Percentiles rank a stretch among this genome's conserved stretches.
phyloP scores from a whole-genome alignment of 2,797 vertebrate genomes.

The Rhabdomys pumilio region DNA sequence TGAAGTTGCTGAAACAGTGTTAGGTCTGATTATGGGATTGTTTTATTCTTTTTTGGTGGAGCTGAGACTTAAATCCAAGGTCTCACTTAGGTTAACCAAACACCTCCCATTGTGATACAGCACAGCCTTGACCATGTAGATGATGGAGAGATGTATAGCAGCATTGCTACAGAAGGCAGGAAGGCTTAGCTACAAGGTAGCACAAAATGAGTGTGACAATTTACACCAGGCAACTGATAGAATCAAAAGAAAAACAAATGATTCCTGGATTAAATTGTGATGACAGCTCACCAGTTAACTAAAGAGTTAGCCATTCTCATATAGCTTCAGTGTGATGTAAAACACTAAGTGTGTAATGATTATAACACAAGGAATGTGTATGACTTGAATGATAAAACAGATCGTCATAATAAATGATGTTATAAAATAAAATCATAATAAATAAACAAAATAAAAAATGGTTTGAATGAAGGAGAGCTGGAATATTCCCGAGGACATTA shows the following conservation, averaged over 20 bases:
- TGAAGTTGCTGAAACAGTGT: background rate
- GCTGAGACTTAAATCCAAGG: background rate
- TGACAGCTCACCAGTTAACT: background rate
- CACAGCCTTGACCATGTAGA: background rate
- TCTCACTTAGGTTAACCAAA: background rate
- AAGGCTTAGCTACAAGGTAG: background rate
- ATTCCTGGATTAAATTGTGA: background rate
- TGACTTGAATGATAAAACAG: background rate
- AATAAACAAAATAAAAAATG: slow-evolving; percentile 6
- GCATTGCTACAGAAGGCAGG: background rate
- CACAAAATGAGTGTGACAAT: background rate
- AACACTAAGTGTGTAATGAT: background rate
- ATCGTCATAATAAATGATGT: background rate
- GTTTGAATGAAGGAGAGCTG: background rate
- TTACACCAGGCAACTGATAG: background rate
- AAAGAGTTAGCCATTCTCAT: background rate
- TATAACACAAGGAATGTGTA: background rate
- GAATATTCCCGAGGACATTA: background rate
- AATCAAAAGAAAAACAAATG: background rate
- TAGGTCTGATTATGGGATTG: background rate
- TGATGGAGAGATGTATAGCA: background rate
- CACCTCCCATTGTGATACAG: background rate
- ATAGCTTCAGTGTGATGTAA: background rate
- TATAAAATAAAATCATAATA: background rate
- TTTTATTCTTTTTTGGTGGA: background rate